A percentile compares a stretch with the other conserved stretches of the same genome.
These are phyloP conservation scores for Dicyrtomina minuta DNA, from an alignment of 2,888 invertebrate species.

Conservation along the genomic window DNA sequence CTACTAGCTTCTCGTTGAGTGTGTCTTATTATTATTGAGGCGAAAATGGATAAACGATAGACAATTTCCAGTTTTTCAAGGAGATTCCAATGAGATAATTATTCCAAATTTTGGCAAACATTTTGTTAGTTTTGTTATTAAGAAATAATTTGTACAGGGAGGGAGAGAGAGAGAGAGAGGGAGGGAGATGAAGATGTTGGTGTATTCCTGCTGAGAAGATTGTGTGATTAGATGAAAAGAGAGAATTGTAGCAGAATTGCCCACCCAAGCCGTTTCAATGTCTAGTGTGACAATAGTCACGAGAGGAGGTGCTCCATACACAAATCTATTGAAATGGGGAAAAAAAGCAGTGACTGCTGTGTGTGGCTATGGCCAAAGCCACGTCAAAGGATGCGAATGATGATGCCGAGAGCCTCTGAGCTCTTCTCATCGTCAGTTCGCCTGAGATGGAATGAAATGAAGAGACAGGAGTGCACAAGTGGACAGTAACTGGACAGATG, in stretches of 20 bases:
- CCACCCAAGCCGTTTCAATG: slow-evolving; percentile 29
- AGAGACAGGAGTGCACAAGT: neutral
- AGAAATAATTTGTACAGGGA: slow-evolving; percentile 5
- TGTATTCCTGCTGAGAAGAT: slow-evolving; percentile 6
- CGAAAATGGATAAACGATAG: neutral
- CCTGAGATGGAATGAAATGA: neutral
- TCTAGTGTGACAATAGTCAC: slow-evolving; percentile 10
- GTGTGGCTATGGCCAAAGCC: neutral
- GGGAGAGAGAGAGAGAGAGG: too few relatives aligned
- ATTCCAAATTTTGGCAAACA: slow-evolving; percentile 19
- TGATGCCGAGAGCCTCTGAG: neutral
- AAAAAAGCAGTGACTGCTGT: neutral
- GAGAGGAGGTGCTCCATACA: too few relatives aligned
- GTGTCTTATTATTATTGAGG: neutral
- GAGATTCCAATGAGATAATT: slow-evolving; percentile 13
- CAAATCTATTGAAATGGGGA: neutral
- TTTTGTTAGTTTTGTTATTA: neutral
- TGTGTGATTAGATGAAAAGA: slow-evolving; percentile 17
- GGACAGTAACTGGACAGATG: slow-evolving; percentile 12
- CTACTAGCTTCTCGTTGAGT: too few relatives aligned
- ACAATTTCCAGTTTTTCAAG: slow-evolving; percentile 16
- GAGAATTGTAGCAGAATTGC: slow-evolving; percentile 30
- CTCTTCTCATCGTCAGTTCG: too few relatives aligned
- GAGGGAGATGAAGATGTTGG: slow-evolving; percentile 9
- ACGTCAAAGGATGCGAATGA: neutral